Conservation (phyloP, 2,888 invertebrate species). For the Caenorhabditis auriculariae region DNA sequence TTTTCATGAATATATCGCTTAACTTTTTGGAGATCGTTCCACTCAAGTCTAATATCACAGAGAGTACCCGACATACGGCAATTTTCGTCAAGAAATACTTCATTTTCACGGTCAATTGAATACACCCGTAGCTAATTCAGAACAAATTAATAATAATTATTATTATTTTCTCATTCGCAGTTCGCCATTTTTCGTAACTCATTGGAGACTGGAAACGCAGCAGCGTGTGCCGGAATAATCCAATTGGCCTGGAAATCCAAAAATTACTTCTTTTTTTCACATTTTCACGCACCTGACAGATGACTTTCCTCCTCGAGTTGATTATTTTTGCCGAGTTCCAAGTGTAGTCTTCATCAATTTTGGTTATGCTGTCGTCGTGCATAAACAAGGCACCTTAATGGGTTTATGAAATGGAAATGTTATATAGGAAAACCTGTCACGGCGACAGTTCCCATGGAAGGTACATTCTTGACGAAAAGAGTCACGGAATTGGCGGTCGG, state of each 20-base stretch:
- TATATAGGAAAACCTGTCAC: conserved; percentile 19
- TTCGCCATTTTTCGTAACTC: conserved; percentile 12
- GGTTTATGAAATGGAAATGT: background rate
- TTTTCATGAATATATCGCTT: no score
- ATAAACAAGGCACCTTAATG: conserved; percentile 33
- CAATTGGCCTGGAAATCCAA: conserved; percentile 25
- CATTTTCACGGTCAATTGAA: no score
- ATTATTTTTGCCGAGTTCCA: conserved; percentile 21
- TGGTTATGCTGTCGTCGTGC: conserved; percentile 27
- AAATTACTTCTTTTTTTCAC: background rate
- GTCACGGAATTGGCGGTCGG: conserved; percentile 35
- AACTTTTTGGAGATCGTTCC: no score
- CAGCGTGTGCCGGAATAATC: conserved; percentile 36
- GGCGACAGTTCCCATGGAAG: conserved; percentile 41
- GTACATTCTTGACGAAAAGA: conserved; percentile 36
- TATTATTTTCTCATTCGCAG: no score
- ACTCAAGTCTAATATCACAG: no score
- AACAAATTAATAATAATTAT: no score
- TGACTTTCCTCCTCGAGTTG: conserved; percentile 27
- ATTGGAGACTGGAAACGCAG: conserved; percentile 32
- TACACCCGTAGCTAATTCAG: no score
- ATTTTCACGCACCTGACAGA: conserved; percentile 21
- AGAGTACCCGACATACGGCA: no score
- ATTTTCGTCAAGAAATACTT: no score
- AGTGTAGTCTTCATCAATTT: conserved; percentile 22